A percentile compares a stretch with the other conserved stretches of the same genome.
These are phyloP conservation scores for Trichomycterus rosablanca DNA, from an alignment of 2,113 vertebrate species.

Conservation along the genomic window DNA sequence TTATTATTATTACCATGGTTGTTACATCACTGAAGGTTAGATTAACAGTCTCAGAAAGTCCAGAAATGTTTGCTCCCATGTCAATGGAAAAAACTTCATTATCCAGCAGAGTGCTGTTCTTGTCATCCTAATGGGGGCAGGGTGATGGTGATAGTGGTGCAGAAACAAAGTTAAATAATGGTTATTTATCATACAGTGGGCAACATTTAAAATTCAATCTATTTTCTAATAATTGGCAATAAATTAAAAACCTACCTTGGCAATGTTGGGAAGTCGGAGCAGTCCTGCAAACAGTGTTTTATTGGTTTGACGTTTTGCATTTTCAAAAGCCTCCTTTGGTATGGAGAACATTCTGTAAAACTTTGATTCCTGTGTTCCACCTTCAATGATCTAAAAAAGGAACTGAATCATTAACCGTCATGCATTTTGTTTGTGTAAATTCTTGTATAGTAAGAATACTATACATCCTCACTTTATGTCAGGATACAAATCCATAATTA, in stretches of 20 bases:
- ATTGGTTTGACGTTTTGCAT: fast-evolving
- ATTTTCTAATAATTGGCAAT: neutral
- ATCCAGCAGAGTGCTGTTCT: neutral
- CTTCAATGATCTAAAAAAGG: constrained; percentile 46
- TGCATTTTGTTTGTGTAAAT: too few species aligned
- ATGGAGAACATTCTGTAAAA: constrained; percentile 41
- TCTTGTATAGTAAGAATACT: too few species aligned
- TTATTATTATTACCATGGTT: constrained; percentile 5
- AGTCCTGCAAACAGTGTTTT: constrained; percentile 24
- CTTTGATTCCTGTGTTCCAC: fast-evolving
- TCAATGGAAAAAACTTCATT: neutral
- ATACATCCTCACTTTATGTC: too few species aligned
- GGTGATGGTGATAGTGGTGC: too few species aligned
- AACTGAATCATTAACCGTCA: too few species aligned
- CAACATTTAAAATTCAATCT: neutral
- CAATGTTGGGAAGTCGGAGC: constrained; percentile 47
- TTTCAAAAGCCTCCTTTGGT: constrained; percentile 52
- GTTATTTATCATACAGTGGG: neutral
- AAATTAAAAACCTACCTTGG: constrained; percentile 41
- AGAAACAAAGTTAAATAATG: too few species aligned
- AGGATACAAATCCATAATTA: too few species aligned
- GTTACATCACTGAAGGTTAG: neutral
- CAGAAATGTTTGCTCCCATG: neutral
- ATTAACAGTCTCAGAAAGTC: neutral
- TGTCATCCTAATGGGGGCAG: neutral